Percentiles rank a stretch among this genome's conserved stretches.
These are phyloP conservation scores for Oceanodroma tethys DNA, from an alignment of 2,113 vertebrate species.

Conservation along the genomic window DNA sequence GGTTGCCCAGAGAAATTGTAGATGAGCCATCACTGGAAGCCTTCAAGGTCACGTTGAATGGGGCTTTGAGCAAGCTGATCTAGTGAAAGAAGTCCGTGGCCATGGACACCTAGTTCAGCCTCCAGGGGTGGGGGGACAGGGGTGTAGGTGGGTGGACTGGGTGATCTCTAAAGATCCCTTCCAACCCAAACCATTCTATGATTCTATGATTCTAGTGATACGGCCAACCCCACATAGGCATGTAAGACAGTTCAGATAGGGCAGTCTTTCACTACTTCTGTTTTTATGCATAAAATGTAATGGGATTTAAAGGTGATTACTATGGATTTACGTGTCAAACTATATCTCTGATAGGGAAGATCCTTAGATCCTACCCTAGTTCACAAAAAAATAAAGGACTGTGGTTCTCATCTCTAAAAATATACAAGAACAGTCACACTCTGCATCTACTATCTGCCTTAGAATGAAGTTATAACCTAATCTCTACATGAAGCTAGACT, in stretches of 20 bases:
- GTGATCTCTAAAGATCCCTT: neutral
- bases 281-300: neutral
- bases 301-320: neutral
- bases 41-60: neutral
- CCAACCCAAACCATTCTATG: fast-evolving
- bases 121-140: fast-evolving
- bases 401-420: neutral
- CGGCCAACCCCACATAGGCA: neutral
- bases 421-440: neutral
- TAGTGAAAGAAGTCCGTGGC: neutral
- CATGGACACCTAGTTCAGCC: neutral
- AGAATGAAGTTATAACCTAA: neutral
- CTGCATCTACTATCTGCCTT: neutral
- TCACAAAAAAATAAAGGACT: neutral
- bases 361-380: neutral
- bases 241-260: neutral
- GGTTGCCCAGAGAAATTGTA: neutral
- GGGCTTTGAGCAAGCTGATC: neutral
- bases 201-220: neutral
- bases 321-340: neutral
- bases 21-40: neutral
- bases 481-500: neutral
- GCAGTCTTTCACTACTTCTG: neutral
- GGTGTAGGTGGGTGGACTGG: neutral
- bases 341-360: neutral